Base-by-base conservation (phyloP, 2,888 invertebrate species). In the Ischnus inquisitorius region DNA sequence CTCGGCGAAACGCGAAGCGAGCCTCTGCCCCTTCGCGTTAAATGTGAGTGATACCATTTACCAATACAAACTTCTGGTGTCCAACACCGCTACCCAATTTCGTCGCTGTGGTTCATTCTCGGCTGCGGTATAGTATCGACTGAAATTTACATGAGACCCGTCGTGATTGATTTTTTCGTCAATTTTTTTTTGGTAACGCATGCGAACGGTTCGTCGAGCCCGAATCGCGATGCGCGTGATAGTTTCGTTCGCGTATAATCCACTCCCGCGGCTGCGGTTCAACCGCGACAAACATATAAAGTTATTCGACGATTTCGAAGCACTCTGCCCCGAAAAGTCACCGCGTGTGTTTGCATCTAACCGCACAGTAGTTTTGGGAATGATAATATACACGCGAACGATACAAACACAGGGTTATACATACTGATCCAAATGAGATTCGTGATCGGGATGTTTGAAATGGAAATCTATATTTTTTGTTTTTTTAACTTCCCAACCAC, bases 1-100 rank as follows among this genome's bases (percentile, higher is more conserved):
- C 97, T 98, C 94, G 97, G 98, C 34, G 97, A 97, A 94, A 97
- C 97, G 71, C 96, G 96, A 92, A 98, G 97, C 95, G 97, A 98
- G 94, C 96, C 97, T 92, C 95, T 98, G 88, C 96, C 96, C 88
- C 96, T 98, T 91, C 95, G 97, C 87, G 97, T 98, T 85, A 97
- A 98, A 95, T 98, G 98, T 98, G 94, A 97, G 97, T 96, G 91
- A 83, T 62, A 34, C 25, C 25, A 65, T 54, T 16, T 54, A 67
- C 48, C 46, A 60, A 79, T 68, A 34, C 43, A 34, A 34, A 34
- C 8, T 34, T 34, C 34, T 34, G 8, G 5, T 34, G 34, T 34
- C 34, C 34, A 34, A 4, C 39, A 67, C 65, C 72, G 34, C 39
- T 41, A 75, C 51, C 14, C 34, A 10, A 46, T 46, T 46, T 48